Evolutionary conservation across 1,140 invertebrate species (phyloP), one percentile per base, ranked within the genome.

Genomic region (Augochlora pura): DNA sequence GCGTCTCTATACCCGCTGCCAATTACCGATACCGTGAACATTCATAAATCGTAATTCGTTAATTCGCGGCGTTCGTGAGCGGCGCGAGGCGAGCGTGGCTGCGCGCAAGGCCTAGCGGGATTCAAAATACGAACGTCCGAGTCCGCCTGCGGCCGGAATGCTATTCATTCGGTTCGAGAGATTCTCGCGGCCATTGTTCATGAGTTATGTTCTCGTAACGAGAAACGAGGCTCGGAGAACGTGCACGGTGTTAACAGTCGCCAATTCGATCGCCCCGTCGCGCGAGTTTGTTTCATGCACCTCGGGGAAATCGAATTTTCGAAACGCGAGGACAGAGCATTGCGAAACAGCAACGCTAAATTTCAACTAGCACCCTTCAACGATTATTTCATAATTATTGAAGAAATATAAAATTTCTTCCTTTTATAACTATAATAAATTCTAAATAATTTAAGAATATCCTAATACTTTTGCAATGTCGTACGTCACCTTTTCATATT

Each of bases 21-120:
- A 86, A 86, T 86, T 86, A 86, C 60, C 77, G 72, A 86, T 86
- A 77, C 77, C 80, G 73, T 74, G 64, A 72, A 82, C 77, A 80
- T 86, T 64, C 84, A 86, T 86, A 86, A 86, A 86, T 86, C 78
- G 85, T 75, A 84, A 86, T 86, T 86, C 85, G 85, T 86, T 86
- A 86, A 86, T 86, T 86, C 85, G 71, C 68, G 68, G 38, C 57
- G 76, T 57, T 64, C 60, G 76, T 72, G 49, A 72, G 60, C 76
- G 49, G 68, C 77, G 69, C 57, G 76, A 38, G 70, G 64, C 65
- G 57, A 32, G 23, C 39, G 38, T n/a, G 10, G 59, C 54, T 46
- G 62, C 21, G 60, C 70, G 68, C 63, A 59, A 63, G 57, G 57
- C 66, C 66, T 85, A 85, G 83, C 66, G 62, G 79, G 76, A 82